Percentiles rank a stretch among this genome's conserved stretches.
phyloP scores from a whole-genome alignment of 2,888 invertebrate species.

The Celastrina argiolus region DNA sequence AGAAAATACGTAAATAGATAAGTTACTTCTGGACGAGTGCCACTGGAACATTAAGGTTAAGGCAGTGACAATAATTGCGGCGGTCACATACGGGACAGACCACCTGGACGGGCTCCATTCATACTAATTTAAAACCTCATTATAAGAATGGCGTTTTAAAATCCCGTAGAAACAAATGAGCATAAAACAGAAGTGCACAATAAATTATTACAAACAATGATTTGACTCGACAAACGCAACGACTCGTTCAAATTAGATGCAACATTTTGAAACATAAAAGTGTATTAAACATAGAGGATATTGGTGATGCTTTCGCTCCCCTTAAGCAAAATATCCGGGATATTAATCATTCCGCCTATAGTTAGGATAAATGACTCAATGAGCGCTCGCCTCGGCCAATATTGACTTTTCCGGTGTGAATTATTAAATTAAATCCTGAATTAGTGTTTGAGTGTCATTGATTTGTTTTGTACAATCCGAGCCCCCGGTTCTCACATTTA shows the following conservation, averaged over 20 bases:
- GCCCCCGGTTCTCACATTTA: not conserved
- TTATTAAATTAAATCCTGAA: slow-evolving; percentile 49
- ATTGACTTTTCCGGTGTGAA: slow-evolving; percentile 66
- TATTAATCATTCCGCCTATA: slow-evolving; percentile 68
- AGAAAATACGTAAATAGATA: not conserved
- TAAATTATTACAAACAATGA: not conserved
- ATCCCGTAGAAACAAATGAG: not conserved
- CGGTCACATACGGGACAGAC: not conserved
- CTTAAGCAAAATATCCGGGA: slow-evolving; percentile 64
- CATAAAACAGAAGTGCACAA: not conserved
- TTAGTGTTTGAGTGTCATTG: slow-evolving; percentile 11
- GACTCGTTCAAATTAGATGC: not conserved
- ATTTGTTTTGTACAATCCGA: not conserved
- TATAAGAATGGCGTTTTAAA: not conserved
- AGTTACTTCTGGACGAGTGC: not conserved
- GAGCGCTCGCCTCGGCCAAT: slow-evolving; percentile 52
- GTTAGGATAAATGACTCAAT: slow-evolving; percentile 67
- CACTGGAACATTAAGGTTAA: not conserved
- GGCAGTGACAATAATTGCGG: not conserved
- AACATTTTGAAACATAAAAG: slow-evolving; percentile 8
- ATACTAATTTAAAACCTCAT: not conserved
- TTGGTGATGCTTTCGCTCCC: slow-evolving; percentile 45
- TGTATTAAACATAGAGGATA: slow-evolving; percentile 32
- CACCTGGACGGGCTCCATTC: not conserved
- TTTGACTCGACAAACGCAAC: not conserved